Evolutionary conservation across 2,888 invertebrate species (phyloP), one percentile per base, ranked within the genome.

Genomic region (Dicyrtomina minuta): DNA sequence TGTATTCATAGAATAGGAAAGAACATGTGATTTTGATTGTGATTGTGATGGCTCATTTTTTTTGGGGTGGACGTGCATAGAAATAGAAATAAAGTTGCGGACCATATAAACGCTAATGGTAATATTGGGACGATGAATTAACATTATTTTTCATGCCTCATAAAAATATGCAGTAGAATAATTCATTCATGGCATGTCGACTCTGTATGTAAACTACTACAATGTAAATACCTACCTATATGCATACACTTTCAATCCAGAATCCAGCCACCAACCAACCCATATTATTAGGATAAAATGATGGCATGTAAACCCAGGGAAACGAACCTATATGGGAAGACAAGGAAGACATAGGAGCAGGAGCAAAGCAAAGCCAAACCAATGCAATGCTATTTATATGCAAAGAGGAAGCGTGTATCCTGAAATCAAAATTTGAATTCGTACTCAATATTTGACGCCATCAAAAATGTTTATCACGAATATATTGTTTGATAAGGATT

Each of bases 401-500:
- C 26, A n/a, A 51, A 53, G 33, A 49, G 64, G 64, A 64, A 64
- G 33, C 64, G n/a, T 64, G 53, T 27, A 64, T 64, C 49, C 51
- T 64, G 49, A 62, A 59, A 27, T 62, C 46, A 15, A 49, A 49
- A 49, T 62, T 46, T 62, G 46, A 44, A 49, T 62, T 62, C 26
- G 46, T 61, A 43, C 27, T 61, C 46, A 39, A 46, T 49, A 49
- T 62, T 44, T 49, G 62, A 62, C 62, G 62, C 62, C 62, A 62
- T 62, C 62, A 62, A 56, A 56, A 46, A 41, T 62, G 62, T 62
- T 62, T 49, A 62, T 46, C 62, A 49, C 49, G 49, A 62, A 59
- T 59, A 26, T 56, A 59, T 53, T 53, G 39, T 59, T 59, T 59
- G 59, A 33, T 27, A 41, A 41, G 24, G 8, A 59, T n/a, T n/a